Percentiles rank a stretch among this genome's conserved stretches.
These are phyloP conservation scores for Saccostrea glomerata DNA, from an alignment of 1,140 invertebrate genomes.

Conservation along the genomic window DNA sequence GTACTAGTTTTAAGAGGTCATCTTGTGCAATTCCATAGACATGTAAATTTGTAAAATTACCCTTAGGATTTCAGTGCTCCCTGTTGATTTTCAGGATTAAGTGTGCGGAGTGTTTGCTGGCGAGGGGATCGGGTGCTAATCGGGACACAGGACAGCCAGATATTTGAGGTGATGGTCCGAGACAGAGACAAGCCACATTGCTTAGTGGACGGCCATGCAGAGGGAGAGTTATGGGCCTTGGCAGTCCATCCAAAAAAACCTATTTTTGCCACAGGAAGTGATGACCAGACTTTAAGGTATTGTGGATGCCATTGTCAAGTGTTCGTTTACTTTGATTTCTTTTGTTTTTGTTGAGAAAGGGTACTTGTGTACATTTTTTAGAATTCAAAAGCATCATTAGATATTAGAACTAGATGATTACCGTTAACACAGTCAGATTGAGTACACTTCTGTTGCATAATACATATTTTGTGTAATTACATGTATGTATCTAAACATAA, in stretches of 20 bases:
- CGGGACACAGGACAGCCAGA: conserved; percentile 78
- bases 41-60: neutral
- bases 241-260: conserved; percentile 77
- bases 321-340: no score
- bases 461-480: no score
- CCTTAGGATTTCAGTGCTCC: neutral
- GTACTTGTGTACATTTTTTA: no score
- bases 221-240: conserved; percentile 79
- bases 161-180: conserved; percentile 74
- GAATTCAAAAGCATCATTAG: no score
- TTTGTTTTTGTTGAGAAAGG: no score
- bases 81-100: conserved; percentile 66
- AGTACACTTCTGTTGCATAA: no score
- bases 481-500: no score
- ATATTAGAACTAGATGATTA: no score
- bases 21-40: neutral
- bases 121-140: conserved; percentile 72
- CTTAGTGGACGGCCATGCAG: conserved; percentile 78
- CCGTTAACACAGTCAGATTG: no score
- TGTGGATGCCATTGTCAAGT: no score
- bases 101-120: conserved; percentile 76
- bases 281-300: conserved; percentile 79
- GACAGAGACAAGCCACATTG: conserved; percentile 71
- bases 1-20: no score
- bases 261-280: conserved; percentile 79